Evolutionary conservation across 1,140 invertebrate species (phyloP).

Genomic region (Zaprionus inermis): DNA sequence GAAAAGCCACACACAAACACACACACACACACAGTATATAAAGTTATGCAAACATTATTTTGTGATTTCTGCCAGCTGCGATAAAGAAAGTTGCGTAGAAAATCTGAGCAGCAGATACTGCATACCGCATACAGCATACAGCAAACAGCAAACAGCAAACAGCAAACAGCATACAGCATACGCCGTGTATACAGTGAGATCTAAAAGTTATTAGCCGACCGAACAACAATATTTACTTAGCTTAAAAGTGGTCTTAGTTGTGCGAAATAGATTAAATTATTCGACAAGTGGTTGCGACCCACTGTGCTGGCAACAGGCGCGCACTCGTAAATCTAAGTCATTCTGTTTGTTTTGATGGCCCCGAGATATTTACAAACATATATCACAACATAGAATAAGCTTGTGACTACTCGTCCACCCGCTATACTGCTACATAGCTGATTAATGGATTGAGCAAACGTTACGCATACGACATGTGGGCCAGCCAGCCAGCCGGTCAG

Average conservation of each 20-base stretch:
- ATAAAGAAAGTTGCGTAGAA: neutral
- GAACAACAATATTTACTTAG: neutral
- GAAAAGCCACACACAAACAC: neutral
- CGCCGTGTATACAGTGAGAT: neutral
- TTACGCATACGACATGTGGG: constrained; percentile 67
- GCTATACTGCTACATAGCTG: constrained; percentile 33
- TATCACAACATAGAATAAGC: constrained; percentile 53
- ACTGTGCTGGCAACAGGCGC: constrained; percentile 32
- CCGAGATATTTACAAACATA: constrained; percentile 29
- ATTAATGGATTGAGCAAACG: constrained; percentile 69
- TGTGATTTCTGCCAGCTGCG: neutral
- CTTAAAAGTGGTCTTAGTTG: neutral
- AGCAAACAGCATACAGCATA: neutral
- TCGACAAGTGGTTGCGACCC: constrained; percentile 7
- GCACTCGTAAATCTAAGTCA: constrained; percentile 61
- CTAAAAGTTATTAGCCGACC: constrained; percentile 4
- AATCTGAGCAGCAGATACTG: neutral
- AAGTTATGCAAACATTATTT: constrained; percentile 5
- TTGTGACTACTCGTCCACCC: constrained; percentile 20
- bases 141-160: neutral
- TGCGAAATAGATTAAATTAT: neutral
- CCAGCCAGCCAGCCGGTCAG: neutral
- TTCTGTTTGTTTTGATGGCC: constrained; percentile 51
- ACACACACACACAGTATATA: neutral
- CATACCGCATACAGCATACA: too few species aligned